Percentiles rank a stretch among this genome's conserved stretches.
Evolutionary conservation across 1,140 invertebrate genomes (phyloP).

Genomic region (Drosophila ercepeae): DNA sequence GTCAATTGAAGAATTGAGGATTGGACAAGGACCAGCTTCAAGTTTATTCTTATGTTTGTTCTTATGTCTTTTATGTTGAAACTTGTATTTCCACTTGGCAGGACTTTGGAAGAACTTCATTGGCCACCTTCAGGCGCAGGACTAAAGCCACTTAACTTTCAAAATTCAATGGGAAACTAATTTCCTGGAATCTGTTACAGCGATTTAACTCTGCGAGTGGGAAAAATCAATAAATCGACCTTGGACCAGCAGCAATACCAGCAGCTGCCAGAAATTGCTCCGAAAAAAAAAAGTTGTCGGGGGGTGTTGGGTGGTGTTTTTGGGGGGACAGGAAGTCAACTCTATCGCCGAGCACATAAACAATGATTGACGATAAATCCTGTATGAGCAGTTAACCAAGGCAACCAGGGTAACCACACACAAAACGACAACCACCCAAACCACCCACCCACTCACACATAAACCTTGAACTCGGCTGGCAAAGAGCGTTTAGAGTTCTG

Average conservation of each 20-base stretch:
- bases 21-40: neutral
- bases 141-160: neutral
- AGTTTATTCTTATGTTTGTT: no score
- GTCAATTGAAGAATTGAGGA: slow-evolving; percentile 42
- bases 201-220: slow-evolving; percentile 47
- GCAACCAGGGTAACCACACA: slow-evolving; percentile 7
- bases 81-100: neutral
- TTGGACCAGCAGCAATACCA: slow-evolving; percentile 50
- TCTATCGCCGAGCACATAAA: slow-evolving; percentile 42
- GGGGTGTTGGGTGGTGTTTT: neutral
- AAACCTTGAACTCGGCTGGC: slow-evolving; percentile 73
- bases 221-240: slow-evolving; percentile 83
- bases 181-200: slow-evolving; percentile 25
- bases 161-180: slow-evolving; percentile 14
- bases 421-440: neutral
- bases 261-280: slow-evolving; percentile 20
- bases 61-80: no score
- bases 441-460: slow-evolving; percentile 35
- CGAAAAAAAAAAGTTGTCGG: slow-evolving; percentile 7
- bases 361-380: slow-evolving; percentile 60
- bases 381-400: slow-evolving; percentile 50
- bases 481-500: slow-evolving; percentile 31
- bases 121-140: neutral
- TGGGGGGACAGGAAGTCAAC: neutral
- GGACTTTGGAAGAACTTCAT: slow-evolving; percentile 10